Evolutionary conservation across 53 echinoderm and acorn worm species (phyloP), one percentile per base, ranked within the genome.

Genomic region (Patiria pectinifera): DNA sequence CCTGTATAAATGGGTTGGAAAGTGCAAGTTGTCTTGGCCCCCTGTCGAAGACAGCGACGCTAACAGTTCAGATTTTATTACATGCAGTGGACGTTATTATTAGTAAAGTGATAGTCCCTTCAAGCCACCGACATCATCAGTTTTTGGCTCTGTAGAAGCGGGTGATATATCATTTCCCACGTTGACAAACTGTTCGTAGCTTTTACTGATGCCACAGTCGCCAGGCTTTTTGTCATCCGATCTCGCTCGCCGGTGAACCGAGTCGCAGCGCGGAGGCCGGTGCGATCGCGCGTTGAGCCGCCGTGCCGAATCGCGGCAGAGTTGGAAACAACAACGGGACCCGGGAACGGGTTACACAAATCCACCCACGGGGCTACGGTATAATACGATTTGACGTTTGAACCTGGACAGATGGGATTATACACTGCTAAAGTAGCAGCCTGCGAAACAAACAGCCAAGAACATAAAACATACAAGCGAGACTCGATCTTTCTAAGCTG

Each of bases 51-150:
- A 85, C 35, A 25, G 85, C 69, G 85, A 62, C 45, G 84, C 70
- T 43, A 43, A 86, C 79, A 86, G 72, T 86, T 86, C 13, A 74
- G 86, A 71, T 86, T 86, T 74, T 71, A 74, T 86, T 86, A 86
- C 85, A 70, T 66, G 19, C 47, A 58, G 22, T 86, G 75, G 86
- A 86, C 53, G 72, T 86, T 86, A 74, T 75, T 77, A 87, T 87
- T 71, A 87, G 87, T 87, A 87, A 77, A 87, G 60, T 71, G 87
- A 87, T 87, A 77, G 87, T 87, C 87, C 87, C 87, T 59, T 59
- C 60, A 25, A 43, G 23, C 86, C 86, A 49, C 22, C 22, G 48
- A 45, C 72, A 71, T 86, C 74, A 86, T 15, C 45, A n/a, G 86
- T 5, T 45, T 53, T 53, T 53, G 66, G 74, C 23, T 86, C 47